These are phyloP conservation scores for Bufo bufo DNA, from an alignment of 2,113 vertebrate genomes.

Conservation along the genomic window DNA sequence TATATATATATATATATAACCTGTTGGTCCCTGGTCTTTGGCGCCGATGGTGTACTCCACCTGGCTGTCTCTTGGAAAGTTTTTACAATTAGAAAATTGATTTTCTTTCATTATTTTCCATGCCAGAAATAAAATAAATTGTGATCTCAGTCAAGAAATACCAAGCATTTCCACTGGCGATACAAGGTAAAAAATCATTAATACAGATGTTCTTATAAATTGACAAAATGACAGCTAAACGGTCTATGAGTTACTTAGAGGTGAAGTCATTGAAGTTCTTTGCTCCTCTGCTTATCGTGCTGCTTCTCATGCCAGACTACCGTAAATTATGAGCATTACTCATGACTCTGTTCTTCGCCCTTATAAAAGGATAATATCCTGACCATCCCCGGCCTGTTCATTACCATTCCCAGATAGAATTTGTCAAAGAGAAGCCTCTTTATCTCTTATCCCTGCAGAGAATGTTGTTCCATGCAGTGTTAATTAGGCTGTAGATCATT, in stretches of 20 bases:
- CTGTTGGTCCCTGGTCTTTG: too few relatives aligned
- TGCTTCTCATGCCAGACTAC: slow-evolving; percentile 65
- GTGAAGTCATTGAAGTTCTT: slow-evolving; percentile 81
- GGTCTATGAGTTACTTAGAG: slow-evolving; percentile 77
- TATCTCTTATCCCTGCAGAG: slow-evolving; percentile 26
- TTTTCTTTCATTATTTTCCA: too few relatives aligned
- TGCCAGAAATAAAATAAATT: neutral
- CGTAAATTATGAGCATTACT: slow-evolving; percentile 76
- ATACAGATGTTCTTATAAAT: slow-evolving; percentile 76
- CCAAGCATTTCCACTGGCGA: slow-evolving; percentile 28
- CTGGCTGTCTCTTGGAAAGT: too few relatives aligned
- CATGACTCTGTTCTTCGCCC: slow-evolving; percentile 78
- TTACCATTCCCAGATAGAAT: slow-evolving; percentile 65
- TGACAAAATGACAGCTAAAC: slow-evolving; percentile 79
- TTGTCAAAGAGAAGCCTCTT: slow-evolving; percentile 58
- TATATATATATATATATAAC: too few relatives aligned
- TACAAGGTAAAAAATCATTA: slow-evolving; percentile 73
- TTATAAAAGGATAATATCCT: slow-evolving; percentile 77
- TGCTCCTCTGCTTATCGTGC: slow-evolving; percentile 73
- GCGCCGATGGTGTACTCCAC: too few relatives aligned
- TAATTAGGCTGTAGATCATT: slow-evolving; percentile 66
- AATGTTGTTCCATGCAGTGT: slow-evolving; percentile 56
- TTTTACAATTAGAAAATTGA: too few relatives aligned
- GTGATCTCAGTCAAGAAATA: neutral
- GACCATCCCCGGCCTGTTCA: slow-evolving; percentile 70